phyloP scores from a whole-genome alignment of 2,113 vertebrate genomes.

The Sprattus sprattus region DNA sequence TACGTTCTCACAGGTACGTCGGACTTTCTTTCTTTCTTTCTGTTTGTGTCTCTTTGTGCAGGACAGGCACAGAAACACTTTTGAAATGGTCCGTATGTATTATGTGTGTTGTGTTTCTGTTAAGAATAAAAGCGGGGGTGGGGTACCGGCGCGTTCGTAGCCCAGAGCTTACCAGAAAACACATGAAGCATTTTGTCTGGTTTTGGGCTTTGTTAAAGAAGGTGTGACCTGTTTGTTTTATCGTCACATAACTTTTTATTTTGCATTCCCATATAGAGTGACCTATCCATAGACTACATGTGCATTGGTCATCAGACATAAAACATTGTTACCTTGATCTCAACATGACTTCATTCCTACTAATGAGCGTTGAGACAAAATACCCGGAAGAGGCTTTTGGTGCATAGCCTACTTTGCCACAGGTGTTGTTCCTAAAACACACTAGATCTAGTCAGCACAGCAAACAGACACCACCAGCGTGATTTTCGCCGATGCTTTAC shows the following conservation, averaged over 20 bases:
- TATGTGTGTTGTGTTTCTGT: not conserved
- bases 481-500: not conserved
- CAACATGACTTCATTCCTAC: not conserved
- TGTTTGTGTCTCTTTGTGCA: not conserved
- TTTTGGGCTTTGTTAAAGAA: not conserved
- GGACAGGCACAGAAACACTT: not conserved
- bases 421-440: not conserved
- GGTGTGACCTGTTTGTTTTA: no score
- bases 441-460: not conserved
- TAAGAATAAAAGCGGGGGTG: not conserved
- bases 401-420: not conserved
- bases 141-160: no score
- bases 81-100: not conserved
- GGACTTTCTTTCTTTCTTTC: not conserved
- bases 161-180: not conserved
- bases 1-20: not conserved
- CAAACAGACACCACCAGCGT: not conserved
- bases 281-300: not conserved
- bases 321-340: not conserved
- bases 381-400: not conserved
- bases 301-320: not conserved
- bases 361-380: not conserved
- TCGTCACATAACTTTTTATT: not conserved
- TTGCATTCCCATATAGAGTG: not conserved
- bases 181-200: not conserved